Evolutionary conservation across 2,797 vertebrate species (phyloP).

Genomic region (Phalanger gymnotis): DNA sequence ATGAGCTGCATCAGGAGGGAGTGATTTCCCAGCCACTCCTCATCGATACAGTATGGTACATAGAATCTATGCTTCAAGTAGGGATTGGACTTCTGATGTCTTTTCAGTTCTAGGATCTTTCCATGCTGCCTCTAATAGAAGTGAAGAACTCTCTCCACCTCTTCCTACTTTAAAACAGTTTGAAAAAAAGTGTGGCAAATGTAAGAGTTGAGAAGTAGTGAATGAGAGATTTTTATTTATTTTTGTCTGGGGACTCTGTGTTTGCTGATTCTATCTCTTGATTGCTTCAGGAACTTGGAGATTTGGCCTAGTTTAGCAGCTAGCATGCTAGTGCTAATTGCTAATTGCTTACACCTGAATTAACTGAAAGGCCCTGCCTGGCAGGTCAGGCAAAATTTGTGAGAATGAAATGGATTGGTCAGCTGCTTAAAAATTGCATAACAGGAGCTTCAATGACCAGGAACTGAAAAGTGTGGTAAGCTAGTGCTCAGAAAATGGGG

Average conservation of each 20-base stretch:
- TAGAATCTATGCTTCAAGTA: neutral
- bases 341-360: neutral
- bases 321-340: neutral
- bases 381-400: neutral
- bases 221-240: neutral
- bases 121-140: neutral
- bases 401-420: neutral
- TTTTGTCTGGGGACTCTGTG: neutral
- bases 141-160: neutral
- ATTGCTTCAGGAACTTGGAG: neutral
- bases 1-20: neutral
- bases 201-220: neutral
- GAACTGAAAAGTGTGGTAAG: neutral
- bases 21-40: neutral
- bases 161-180: neutral
- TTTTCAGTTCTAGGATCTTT: neutral
- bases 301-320: slow-evolving; percentile 1
- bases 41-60: neutral
- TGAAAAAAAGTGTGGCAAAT: neutral
- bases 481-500: neutral
- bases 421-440: neutral
- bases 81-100: neutral
- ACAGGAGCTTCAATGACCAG: neutral
- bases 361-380: neutral
- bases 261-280: neutral